These are phyloP conservation scores for Antrozous pallidus DNA, from an alignment of 2,797 vertebrate genomes.

Conservation along the genomic window DNA sequence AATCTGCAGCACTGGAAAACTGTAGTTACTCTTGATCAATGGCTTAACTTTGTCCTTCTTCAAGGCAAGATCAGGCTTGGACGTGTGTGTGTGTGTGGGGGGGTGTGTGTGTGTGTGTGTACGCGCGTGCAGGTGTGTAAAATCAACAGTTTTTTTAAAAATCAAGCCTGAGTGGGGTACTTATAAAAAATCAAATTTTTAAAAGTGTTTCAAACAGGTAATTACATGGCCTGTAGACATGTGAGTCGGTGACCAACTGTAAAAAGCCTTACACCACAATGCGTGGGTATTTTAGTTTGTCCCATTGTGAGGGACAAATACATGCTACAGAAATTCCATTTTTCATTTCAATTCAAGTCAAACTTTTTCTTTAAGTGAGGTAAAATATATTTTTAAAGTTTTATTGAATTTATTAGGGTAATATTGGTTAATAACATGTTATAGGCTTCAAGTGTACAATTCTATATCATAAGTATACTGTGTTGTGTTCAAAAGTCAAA, in stretches of 20 bases:
- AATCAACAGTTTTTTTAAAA: slow-evolving; percentile 1
- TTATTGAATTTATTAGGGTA: background rate
- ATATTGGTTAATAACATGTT: background rate
- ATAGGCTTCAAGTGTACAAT: background rate
- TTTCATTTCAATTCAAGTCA: slow-evolving; percentile 11
- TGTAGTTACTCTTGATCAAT: slow-evolving; percentile 46
- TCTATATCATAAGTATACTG: background rate
- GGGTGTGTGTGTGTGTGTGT: no score
- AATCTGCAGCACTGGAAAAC: slow-evolving; percentile 42
- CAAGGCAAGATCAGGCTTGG: slow-evolving; percentile 48
- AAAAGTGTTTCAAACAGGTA: slow-evolving; percentile 40
- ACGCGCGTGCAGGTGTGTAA: background rate
- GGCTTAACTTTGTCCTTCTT: slow-evolving; percentile 34
- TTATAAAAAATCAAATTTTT: slow-evolving; percentile 12
- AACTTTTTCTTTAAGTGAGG: background rate
- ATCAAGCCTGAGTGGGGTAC: background rate
- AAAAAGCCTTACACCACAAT: slow-evolving; percentile 5
- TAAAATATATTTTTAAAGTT: background rate
- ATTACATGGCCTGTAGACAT: background rate
- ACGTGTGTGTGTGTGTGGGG: background rate
- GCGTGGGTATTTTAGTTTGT: background rate
- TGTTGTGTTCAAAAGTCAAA: slow-evolving; percentile 1
- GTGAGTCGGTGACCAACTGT: background rate
- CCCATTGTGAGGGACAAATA: background rate
- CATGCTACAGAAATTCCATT: slow-evolving; percentile 2